Evolutionary conservation across 2,888 invertebrate species (phyloP), one percentile per base, ranked within the genome.

Genomic region (Limnephilus lunatus): DNA sequence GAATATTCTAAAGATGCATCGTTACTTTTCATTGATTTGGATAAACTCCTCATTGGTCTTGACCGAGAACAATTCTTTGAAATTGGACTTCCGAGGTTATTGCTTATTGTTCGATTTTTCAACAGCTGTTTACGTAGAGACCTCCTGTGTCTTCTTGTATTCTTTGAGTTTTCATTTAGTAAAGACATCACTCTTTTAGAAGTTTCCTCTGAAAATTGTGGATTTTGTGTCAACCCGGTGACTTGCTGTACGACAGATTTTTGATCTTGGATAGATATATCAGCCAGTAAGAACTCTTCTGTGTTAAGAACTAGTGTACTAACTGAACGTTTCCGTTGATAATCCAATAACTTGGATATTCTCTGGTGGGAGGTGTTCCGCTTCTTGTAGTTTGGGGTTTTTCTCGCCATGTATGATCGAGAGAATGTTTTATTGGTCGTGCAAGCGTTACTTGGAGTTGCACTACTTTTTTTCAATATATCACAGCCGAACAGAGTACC

Each of bases 231-330:
- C 35, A 88, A 88, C 5, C 88, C 88, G 11, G 68, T 30, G 7
- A 88, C 19, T 2, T 88, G 88, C 30, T 88, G 88, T n/a, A 68
- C 32, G 14, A 88, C 88, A 31, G 31, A 53, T 68, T 15, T 31
- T n/a, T 88, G 88, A 90, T 90, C 90, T 88, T 92, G 87, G 15
- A 32, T n/a, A 19, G 93, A 93, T 89, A 93, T 91, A 89, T 93
- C 89, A 31, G 93, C 92, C 14, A 93, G 82, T 30, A 92, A 53
- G 90, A 91, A 93, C 53, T 89, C 91, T 35, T 91, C 68, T 31
- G 14, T 88, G 14, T 88, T 88, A 30, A 88, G 31, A 53, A 88
- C 31, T 1, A 88, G 19, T 4, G 88, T 68, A 19, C 88, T 88
- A 14, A 32, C 68, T 32, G 88, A 88, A 53, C 88, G 88, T 68